A percentile compares a stretch with the other conserved stretches of the same genome.
Evolutionary conservation across 2,888 invertebrate species (phyloP).

Genomic region (Agriopis marginaria): DNA sequence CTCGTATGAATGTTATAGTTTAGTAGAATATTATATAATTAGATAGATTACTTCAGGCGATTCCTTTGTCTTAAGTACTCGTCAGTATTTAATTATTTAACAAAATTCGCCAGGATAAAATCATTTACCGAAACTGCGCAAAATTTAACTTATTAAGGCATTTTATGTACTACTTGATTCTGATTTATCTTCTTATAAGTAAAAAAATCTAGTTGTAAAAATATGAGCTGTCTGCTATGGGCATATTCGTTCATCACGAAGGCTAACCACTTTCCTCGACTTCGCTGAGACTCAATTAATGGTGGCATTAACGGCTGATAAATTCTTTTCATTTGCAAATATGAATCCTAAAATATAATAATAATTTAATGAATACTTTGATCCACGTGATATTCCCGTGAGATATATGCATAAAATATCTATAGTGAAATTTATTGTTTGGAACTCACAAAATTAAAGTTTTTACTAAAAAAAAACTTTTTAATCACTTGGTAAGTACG

Average conservation of each 20-base stretch:
- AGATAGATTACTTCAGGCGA: too few relatives aligned
- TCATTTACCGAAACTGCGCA: too few relatives aligned
- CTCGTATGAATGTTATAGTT: neutral
- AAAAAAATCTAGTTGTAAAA: too few relatives aligned
- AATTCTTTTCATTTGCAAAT: conserved; percentile 1
- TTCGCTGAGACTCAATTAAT: conserved; percentile 1
- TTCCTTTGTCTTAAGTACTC: too few relatives aligned
- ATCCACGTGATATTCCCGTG: conserved; percentile 2
- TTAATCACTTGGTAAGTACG: neutral
- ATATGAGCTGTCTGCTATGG: neutral
- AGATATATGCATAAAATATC: neutral
- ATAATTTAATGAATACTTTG: neutral
- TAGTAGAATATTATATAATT: neutral
- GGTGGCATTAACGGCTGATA: neutral
- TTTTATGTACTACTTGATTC: too few relatives aligned
- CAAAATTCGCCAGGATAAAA: too few relatives aligned
- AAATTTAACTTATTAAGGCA: too few relatives aligned
- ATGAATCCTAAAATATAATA: neutral
- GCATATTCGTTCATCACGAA: neutral
- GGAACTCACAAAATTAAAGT: neutral
- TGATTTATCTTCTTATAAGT: too few relatives aligned
- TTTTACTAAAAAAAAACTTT: neutral
- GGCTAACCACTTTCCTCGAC: neutral
- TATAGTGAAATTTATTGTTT: neutral
- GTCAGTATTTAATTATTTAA: too few relatives aligned